phyloP scores from a whole-genome alignment of 2,797 vertebrate genomes.

The Euthynnus affinis region DNA sequence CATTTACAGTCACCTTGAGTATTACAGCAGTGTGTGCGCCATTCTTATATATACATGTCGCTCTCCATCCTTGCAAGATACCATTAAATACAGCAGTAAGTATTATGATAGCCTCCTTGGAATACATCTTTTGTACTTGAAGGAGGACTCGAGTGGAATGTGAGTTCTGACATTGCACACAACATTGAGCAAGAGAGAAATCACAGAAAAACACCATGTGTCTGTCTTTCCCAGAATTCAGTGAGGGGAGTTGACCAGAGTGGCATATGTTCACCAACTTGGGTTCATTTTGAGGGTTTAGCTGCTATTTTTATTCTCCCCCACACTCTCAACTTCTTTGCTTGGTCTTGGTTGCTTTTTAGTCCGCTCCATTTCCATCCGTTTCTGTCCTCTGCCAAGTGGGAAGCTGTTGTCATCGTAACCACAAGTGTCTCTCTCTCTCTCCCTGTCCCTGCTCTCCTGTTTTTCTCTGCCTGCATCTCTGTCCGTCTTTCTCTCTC shows the following conservation, averaged over 20 bases:
- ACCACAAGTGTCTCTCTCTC: conserved; percentile 60
- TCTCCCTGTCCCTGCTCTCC: conserved; percentile 22
- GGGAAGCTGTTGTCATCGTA: conserved; percentile 72
- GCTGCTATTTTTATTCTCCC: conserved; percentile 61
- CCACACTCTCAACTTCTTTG: conserved; percentile 35
- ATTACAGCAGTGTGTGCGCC: conserved; percentile 11
- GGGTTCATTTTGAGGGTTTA: conserved; percentile 57
- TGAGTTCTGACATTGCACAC: conserved; percentile 46
- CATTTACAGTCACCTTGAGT: conserved; percentile 52
- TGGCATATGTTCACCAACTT: conserved; percentile 16
- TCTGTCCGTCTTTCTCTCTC: conserved; percentile 38
- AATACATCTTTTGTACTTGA: conserved; percentile 33
- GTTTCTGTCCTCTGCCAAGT: conserved; percentile 58
- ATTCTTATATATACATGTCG: conserved; percentile 29
- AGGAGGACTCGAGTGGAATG: conserved; percentile 41
- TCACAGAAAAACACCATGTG: conserved; percentile 31
- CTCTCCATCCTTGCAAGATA: conserved; percentile 29
- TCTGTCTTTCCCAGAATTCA: conserved; percentile 43
- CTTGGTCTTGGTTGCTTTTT: conserved; percentile 49
- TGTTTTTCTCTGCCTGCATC: conserved; percentile 6
- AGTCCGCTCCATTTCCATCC: conserved; percentile 49
- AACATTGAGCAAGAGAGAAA: conserved; percentile 20
- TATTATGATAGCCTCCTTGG: conserved; percentile 31
- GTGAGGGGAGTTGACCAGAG: conserved; percentile 33
- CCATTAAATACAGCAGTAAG: conserved; percentile 43